Evolutionary conservation across 2,888 invertebrate genomes (phyloP), one percentile per base, ranked within the genome.

Genomic region (Rosalia funebris): DNA sequence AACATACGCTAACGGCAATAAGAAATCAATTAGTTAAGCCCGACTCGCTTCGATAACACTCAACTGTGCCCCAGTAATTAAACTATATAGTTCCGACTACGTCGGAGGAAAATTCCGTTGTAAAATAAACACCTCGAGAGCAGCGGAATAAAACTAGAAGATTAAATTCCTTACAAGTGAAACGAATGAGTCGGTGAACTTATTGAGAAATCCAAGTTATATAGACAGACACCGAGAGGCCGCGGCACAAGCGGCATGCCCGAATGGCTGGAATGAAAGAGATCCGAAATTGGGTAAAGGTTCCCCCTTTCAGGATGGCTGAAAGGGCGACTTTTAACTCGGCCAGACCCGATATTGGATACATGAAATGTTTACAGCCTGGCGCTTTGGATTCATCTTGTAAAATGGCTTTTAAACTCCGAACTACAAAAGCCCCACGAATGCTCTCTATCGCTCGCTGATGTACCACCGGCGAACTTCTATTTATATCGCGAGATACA

Each of bases 301-400:
- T 63, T 65, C 68, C 63, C 68, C 11, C 11, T 72, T 73, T 71
- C 68, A 65, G 63, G 62, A 60, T 42, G 19, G 47, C 36, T 53
- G 53, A 66, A 60, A 68, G 66, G 66, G 52, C 60, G 65, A 69
- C 65, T 70, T 70, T 65, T 66, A 70, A 70, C 64, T 69, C 66
- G 68, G 66, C 67, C 69, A 66, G 66, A 64, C 63, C 61, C 65
- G 58, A 66, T 70, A 72, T 71, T 70, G 74, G 71, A 71, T 69
- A 73, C 71, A 75, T 75, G 73, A 72, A 75, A 74, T 75, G 73
- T 75, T 75, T 74, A 75, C 72, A 71, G 71, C 71, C 66, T 69
- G 64, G 57, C 53, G 48, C 68, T 62, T 70, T 66, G 69, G 72
- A 74, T 65, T 66, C 65, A 63, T 74, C 71, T 71, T 71, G 69